phyloP scores from a whole-genome alignment of 1,140 invertebrate genomes.

The Megalopta genalis region DNA sequence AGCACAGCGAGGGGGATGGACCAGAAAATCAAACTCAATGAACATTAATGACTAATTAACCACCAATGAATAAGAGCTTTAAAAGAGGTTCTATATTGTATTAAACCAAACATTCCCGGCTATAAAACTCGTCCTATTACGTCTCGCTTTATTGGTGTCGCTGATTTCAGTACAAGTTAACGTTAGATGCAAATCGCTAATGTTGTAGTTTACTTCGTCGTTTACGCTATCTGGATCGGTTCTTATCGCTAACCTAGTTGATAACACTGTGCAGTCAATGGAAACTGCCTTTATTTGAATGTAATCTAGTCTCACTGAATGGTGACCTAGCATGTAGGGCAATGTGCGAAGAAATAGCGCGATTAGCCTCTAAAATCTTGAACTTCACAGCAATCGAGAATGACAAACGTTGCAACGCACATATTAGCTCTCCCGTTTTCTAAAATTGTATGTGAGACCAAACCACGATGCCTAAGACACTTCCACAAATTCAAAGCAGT shows the following conservation, averaged over 20 bases:
- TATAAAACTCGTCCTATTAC: not conserved
- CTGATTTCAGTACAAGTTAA: not conserved
- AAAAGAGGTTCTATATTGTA: too few species aligned
- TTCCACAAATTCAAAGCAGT: too few species aligned
- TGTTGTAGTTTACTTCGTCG: not conserved
- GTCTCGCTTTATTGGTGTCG: too few species aligned
- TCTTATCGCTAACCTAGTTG: conserved; percentile 3
- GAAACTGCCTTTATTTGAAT: not conserved
- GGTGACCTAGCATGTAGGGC: too few species aligned
- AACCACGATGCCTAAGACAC: too few species aligned
- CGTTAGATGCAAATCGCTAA: not conserved
- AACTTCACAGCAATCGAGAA: too few species aligned
- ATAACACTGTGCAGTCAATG: conserved; percentile 2
- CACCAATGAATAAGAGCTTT: conserved; percentile 11
- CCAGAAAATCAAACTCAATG: conserved; percentile 42
- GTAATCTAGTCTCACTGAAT: too few species aligned
- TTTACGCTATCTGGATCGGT: not conserved
- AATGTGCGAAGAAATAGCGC: too few species aligned
- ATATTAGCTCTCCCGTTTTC: too few species aligned
- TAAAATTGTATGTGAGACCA: too few species aligned
- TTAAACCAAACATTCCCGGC: not conserved
- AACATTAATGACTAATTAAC: conserved; percentile 46
- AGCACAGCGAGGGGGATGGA: conserved; percentile 15
- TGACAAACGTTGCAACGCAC: too few species aligned
- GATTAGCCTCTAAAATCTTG: too few species aligned